A percentile compares a stretch with the other conserved stretches of the same genome.
These are phyloP conservation scores for Morone chrysops DNA, from an alignment of 2,113 vertebrate genomes.

Conservation along the genomic window DNA sequence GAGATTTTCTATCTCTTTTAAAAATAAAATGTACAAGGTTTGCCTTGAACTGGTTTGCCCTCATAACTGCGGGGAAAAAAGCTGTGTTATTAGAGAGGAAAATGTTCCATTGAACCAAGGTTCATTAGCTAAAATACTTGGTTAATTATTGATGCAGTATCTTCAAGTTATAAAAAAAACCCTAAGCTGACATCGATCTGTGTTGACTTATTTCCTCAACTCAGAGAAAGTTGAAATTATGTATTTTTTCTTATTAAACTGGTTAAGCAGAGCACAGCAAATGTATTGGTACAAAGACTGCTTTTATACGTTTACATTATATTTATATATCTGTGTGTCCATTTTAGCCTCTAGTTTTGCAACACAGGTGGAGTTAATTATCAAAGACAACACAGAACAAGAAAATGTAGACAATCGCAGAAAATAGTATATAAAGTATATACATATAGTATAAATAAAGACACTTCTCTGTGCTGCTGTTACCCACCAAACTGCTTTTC, in stretches of 20 bases:
- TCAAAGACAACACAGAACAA: background rate
- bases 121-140: conserved; percentile 58
- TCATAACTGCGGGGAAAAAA: conserved; percentile 10
- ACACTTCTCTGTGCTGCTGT: too few relatives aligned
- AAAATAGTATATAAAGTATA: too few relatives aligned
- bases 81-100: conserved; percentile 46
- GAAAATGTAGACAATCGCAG: conserved; percentile 1
- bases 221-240: conserved; percentile 43
- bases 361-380: background rate
- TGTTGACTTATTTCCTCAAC: conserved; percentile 57
- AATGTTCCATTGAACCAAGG: conserved; percentile 49
- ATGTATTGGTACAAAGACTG: conserved; percentile 21
- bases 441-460: too few relatives aligned
- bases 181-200: conserved; percentile 47
- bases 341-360: background rate
- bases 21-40: conserved; percentile 34
- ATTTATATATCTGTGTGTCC: conserved; percentile 5
- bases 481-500: too few relatives aligned
- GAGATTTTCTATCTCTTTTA: conserved; percentile 20
- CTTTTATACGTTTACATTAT: conserved; percentile 17
- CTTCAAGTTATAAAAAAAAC: conserved; percentile 59
- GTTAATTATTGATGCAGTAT: conserved; percentile 69
- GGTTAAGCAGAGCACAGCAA: conserved; percentile 35
- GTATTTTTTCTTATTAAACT: conserved; percentile 40
- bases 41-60: conserved; percentile 39